Conservation (phyloP, 2,888 invertebrate genomes). For the Melieria picta region DNA sequence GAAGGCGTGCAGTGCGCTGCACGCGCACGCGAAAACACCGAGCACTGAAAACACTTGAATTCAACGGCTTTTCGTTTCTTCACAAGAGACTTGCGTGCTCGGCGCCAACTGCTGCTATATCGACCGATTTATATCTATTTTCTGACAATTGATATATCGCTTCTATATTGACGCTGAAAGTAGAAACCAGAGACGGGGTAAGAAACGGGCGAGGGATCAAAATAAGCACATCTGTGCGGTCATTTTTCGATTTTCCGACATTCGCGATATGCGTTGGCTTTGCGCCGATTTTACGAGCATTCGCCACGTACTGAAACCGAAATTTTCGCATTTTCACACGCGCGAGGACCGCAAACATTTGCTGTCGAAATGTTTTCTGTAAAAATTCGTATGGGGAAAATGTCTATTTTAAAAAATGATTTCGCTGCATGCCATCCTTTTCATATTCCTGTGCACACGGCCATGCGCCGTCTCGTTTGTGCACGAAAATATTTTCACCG, state of each 20-base stretch:
- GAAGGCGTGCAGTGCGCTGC: neutral
- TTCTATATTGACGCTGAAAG: conserved; percentile 57
- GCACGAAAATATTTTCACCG: conserved; percentile 42
- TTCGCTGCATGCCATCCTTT: conserved; percentile 43
- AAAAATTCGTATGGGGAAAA: conserved; percentile 6
- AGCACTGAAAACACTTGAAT: neutral
- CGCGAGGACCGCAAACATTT: neutral
- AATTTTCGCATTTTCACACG: conserved; percentile 8
- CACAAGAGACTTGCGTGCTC: conserved; percentile 22
- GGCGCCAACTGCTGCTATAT: conserved; percentile 32
- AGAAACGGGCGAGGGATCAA: conserved; percentile 15
- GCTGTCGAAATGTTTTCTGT: conserved; percentile 5
- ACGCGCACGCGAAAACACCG: neutral
- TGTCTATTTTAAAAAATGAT: conserved; percentile 40
- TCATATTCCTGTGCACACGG: conserved; percentile 35
- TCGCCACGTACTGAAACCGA: conserved; percentile 16
- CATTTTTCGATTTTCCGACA: neutral
- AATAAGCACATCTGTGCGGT: conserved; percentile 25
- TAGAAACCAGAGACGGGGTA: conserved; percentile 41
- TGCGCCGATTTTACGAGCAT: conserved; percentile 34
- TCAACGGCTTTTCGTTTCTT: neutral
- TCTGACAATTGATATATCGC: conserved; percentile 44
- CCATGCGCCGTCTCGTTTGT: conserved; percentile 41
- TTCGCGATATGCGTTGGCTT: conserved; percentile 1
- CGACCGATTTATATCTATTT: conserved; percentile 40